phyloP scores from a whole-genome alignment of 2,113 vertebrate species.

The Microcebus lehilahytsara region DNA sequence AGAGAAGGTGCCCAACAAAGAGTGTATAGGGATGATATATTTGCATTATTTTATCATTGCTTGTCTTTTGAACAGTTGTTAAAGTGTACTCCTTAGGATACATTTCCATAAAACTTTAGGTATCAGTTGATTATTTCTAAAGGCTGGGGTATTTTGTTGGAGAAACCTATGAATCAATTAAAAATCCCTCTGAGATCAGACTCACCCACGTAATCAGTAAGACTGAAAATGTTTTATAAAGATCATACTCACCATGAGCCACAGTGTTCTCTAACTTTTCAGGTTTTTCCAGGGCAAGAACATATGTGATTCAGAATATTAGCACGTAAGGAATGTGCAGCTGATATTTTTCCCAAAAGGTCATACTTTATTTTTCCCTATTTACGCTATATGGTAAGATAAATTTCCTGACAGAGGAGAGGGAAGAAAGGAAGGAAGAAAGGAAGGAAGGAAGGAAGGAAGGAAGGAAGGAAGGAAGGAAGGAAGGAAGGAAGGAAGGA shows the following conservation, averaged over 20 bases:
- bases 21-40: not conserved
- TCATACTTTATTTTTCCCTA: constrained; percentile 3
- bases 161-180: not conserved
- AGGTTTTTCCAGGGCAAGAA: not conserved
- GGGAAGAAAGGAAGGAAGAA: not conserved
- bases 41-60: not conserved
- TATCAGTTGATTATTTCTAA: not conserved
- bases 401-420: not conserved
- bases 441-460: not conserved
- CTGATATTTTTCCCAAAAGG: not conserved
- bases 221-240: not conserved
- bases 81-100: not conserved
- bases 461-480: not conserved
- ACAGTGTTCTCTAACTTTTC: not conserved
- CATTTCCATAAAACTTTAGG: not conserved
- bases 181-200: not conserved
- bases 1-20: not conserved
- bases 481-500: not conserved
- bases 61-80: not conserved
- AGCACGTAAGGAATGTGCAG: not conserved
- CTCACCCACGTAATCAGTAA: not conserved
- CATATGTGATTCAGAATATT: not conserved
- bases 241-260: not conserved
- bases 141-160: not conserved
- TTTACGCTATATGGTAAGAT: not conserved